Percentiles rank a stretch among this genome's conserved stretches.
phyloP scores from a whole-genome alignment of 2,113 vertebrate species.

The Caracal caracal region DNA sequence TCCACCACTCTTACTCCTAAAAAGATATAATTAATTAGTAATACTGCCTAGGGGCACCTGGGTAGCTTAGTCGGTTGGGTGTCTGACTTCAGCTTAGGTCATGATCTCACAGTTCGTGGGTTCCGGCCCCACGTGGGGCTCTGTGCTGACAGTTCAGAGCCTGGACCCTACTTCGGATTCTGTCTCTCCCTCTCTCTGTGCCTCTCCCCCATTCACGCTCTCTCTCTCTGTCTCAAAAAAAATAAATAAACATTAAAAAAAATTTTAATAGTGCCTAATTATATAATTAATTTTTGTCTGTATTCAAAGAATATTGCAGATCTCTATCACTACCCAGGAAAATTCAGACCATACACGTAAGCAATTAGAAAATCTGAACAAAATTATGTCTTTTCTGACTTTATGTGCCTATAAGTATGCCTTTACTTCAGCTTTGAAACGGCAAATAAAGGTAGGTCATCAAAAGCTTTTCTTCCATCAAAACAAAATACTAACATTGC shows the following conservation, averaged over 20 bases:
- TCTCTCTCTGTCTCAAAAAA: too few relatives aligned
- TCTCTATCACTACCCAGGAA: not conserved
- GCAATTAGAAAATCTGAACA: not conserved
- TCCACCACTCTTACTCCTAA: not conserved
- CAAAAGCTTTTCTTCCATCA: not conserved
- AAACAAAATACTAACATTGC: not conserved
- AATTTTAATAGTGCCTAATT: not conserved
- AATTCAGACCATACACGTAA: not conserved
- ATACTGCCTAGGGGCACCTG: not conserved
- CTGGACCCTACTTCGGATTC: too few relatives aligned
- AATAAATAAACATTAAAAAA: too few relatives aligned
- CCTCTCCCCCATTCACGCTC: too few relatives aligned
- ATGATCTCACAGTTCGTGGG: too few relatives aligned
- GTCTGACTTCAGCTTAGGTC: too few relatives aligned
- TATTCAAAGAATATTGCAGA: not conserved
- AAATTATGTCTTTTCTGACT: not conserved
- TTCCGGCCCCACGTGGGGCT: fast-evolving
- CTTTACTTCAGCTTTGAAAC: not conserved
- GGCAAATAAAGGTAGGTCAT: not conserved
- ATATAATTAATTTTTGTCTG: not conserved
- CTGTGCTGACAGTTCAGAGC: too few relatives aligned
- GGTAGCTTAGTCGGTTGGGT: too few relatives aligned
- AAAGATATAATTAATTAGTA: not conserved
- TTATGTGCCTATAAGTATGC: not conserved
- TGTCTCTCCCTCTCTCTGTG: too few relatives aligned